Evolutionary conservation across 2,797 vertebrate species (phyloP).

Genomic region (Melanotaenia trifasciata): DNA sequence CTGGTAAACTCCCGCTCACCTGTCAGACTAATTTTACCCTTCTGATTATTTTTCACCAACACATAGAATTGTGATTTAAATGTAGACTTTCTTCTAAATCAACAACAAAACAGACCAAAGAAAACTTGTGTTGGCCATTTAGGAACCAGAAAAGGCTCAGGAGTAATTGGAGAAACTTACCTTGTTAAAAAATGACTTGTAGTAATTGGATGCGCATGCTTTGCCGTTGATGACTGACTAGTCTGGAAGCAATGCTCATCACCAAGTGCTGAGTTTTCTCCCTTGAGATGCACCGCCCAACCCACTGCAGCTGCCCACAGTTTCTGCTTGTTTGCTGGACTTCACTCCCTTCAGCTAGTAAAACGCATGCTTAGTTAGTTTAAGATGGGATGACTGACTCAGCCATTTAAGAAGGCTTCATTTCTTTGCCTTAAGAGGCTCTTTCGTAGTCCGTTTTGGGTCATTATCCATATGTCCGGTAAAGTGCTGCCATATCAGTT

Average conservation of each 20-base stretch:
- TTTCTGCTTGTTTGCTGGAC: conserved; percentile 6
- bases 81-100: not conserved
- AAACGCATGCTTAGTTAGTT: not conserved
- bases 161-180: too few species aligned
- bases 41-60: conserved; percentile 9
- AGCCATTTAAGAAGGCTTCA: conserved; percentile 6
- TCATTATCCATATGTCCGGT: conserved; percentile 2
- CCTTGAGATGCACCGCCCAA: not conserved
- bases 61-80: too few species aligned
- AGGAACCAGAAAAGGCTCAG: too few species aligned
- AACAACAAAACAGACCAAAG: not conserved
- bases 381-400: conserved; percentile 20
- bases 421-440: conserved; percentile 14
- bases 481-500: conserved; percentile 8
- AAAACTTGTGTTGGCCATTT: not conserved
- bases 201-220: not conserved
- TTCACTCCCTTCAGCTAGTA: conserved; percentile 2
- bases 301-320: conserved; percentile 2
- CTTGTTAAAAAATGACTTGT: not conserved
- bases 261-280: not conserved
- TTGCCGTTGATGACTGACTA: not conserved
- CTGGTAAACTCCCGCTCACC: too few species aligned
- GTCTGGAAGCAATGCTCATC: not conserved
- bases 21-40: not conserved
- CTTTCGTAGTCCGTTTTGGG: conserved; percentile 3